These are phyloP conservation scores for Shargacucullia verbasci DNA, from an alignment of 2,888 invertebrate species.

Conservation along the genomic window DNA sequence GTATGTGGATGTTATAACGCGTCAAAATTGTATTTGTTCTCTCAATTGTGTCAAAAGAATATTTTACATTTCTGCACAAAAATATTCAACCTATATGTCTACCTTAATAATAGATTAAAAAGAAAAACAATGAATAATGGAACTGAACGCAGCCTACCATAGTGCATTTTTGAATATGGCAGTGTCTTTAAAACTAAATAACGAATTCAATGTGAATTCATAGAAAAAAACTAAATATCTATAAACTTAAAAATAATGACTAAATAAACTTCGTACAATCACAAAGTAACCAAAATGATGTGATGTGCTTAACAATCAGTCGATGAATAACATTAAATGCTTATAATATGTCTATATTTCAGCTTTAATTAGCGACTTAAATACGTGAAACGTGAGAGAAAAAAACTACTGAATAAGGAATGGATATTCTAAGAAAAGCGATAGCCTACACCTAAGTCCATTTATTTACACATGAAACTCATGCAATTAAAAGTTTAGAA, in stretches of 20 bases:
- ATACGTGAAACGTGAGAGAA: slow-evolving; percentile 68
- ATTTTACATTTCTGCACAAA: slow-evolving; percentile 56
- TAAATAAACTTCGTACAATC: slow-evolving; percentile 61
- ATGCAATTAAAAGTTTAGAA: slow-evolving; percentile 86
- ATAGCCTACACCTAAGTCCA: slow-evolving; percentile 62
- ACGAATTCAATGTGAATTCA: slow-evolving; percentile 73
- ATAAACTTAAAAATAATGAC: slow-evolving; percentile 62
- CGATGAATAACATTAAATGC: slow-evolving; percentile 78
- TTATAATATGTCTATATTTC: slow-evolving; percentile 74
- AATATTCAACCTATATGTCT: slow-evolving; percentile 57
- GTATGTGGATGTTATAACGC: slow-evolving; percentile 38
- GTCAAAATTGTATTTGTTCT: slow-evolving; percentile 19
- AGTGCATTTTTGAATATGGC: slow-evolving; percentile 69
- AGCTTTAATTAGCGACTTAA: slow-evolving; percentile 71
- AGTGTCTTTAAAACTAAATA: slow-evolving; percentile 60
- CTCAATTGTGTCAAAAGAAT: slow-evolving; percentile 19
- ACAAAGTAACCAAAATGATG: slow-evolving; percentile 65
- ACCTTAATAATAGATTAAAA: slow-evolving; percentile 59
- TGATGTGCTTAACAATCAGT: slow-evolving; percentile 79
- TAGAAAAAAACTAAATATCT: slow-evolving; percentile 61
- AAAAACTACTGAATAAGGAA: slow-evolving; percentile 80
- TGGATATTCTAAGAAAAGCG: slow-evolving; percentile 74
- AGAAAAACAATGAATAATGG: slow-evolving; percentile 69
- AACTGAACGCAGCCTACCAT: slow-evolving; percentile 73
- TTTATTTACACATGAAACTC: slow-evolving; percentile 65